Evolutionary conservation across 2,888 invertebrate genomes (phyloP).

Genomic region (Drosophila hamatofila): DNA sequence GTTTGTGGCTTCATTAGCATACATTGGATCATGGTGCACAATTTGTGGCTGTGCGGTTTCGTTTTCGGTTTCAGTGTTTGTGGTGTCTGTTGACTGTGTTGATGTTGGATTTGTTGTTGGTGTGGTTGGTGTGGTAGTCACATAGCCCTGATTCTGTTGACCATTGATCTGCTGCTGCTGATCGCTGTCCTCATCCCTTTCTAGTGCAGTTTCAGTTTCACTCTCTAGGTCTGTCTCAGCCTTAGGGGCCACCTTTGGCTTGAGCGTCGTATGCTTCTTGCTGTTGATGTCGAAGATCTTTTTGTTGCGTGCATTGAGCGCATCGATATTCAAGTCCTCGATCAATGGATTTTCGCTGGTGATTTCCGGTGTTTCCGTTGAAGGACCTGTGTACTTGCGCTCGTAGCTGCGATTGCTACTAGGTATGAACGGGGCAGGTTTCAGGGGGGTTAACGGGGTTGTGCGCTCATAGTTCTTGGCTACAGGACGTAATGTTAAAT

Average conservation of each 20-base stretch:
- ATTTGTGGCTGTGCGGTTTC: conserved; percentile 56
- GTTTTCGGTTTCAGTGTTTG: conserved; percentile 51
- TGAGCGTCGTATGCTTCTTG: conserved; percentile 84
- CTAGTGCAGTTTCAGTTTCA: conserved; percentile 38
- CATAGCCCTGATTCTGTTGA: conserved; percentile 70
- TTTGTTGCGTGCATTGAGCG: conserved; percentile 86
- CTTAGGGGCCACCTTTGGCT: conserved; percentile 69
- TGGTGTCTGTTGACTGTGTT: conserved; percentile 61
- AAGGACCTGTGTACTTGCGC: conserved; percentile 81
- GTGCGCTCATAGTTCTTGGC: conserved; percentile 79
- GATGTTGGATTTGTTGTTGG: conserved; percentile 46
- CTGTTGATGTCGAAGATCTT: conserved; percentile 86
- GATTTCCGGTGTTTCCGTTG: conserved; percentile 73
- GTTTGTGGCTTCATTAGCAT: conserved; percentile 79
- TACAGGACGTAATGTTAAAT: conserved; percentile 81
- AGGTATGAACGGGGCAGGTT: conserved; percentile 82
- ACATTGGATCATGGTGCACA: conserved; percentile 22
- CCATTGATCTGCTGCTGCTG: conserved; percentile 25
- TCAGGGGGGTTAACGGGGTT: conserved; percentile 74
- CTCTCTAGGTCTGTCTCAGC: conserved; percentile 49
- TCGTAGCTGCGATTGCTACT: conserved; percentile 84
- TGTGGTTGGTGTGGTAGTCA: conserved; percentile 78
- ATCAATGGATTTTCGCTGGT: conserved; percentile 80
- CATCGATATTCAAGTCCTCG: conserved; percentile 86
- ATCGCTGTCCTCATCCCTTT: conserved; percentile 48